Percentiles rank a stretch among this genome's conserved stretches.
Conservation (phyloP, 2,797 vertebrate species). For the Leucoraja ocellata region DNA sequence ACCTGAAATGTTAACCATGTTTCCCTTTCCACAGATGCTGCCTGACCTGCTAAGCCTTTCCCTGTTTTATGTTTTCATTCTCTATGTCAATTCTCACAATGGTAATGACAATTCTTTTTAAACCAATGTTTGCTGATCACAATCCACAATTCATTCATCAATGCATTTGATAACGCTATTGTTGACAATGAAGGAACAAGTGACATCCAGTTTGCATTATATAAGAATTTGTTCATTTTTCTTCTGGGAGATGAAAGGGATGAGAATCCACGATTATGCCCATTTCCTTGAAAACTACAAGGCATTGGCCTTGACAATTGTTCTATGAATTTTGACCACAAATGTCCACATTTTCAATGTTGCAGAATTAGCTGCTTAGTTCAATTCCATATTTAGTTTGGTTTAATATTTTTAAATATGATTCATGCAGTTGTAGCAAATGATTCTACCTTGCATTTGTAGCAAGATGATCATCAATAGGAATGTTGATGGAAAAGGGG, state of each 20-base stretch:
- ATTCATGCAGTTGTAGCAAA: background rate
- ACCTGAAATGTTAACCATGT: too few species aligned
- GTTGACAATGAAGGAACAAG: background rate
- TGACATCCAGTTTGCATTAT: background rate
- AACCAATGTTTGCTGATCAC: background rate
- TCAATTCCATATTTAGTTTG: background rate
- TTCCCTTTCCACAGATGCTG: too few species aligned
- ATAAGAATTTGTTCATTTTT: background rate
- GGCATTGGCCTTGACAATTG: background rate
- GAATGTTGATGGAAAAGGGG: background rate
- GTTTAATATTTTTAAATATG: background rate
- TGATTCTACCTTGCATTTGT: background rate
- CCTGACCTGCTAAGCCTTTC: too few species aligned
- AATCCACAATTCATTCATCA: background rate
- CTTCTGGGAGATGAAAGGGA: background rate
- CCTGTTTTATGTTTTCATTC: too few species aligned
- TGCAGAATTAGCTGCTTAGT: background rate
- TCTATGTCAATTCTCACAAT: too few species aligned
- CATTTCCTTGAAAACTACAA: background rate
- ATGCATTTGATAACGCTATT: background rate
- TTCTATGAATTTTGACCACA: background rate
- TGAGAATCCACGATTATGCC: background rate
- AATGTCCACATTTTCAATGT: background rate
- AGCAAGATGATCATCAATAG: background rate
- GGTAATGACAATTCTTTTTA: background rate